Evolutionary conservation across 2,113 vertebrate species (phyloP).

Genomic region (Colius striatus): DNA sequence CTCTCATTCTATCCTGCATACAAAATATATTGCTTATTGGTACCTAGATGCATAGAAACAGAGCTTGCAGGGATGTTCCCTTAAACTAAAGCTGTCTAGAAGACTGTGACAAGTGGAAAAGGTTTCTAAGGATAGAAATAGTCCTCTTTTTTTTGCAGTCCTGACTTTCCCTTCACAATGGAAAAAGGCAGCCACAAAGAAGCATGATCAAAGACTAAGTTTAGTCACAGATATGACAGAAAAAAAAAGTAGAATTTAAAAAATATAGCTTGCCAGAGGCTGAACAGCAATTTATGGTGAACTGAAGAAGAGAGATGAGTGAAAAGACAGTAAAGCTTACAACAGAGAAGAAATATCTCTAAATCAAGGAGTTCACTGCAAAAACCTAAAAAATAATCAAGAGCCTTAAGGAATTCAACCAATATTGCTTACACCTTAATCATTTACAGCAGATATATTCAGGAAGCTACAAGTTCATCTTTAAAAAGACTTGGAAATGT

Average conservation of each 20-base stretch:
- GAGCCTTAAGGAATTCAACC: neutral
- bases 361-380: neutral
- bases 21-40: neutral
- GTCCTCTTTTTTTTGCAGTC: neutral
- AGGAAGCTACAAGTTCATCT: neutral
- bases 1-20: neutral
- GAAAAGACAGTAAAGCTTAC: neutral
- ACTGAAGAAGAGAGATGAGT: neutral
- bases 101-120: neutral
- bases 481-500: neutral
- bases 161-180: neutral
- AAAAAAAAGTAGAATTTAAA: neutral
- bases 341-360: neutral
- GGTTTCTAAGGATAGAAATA: neutral
- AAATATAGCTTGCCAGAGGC: neutral
- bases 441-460: neutral
- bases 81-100: neutral
- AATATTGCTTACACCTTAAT: neutral
- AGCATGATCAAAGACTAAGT: slow-evolving; percentile 16
- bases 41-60: neutral
- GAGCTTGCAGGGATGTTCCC: neutral
- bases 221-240: slow-evolving; percentile 19
- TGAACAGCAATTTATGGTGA: neutral
- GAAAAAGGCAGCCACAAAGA: neutral
- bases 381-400: neutral